Evolutionary conservation across 2,113 vertebrate species (phyloP).

Genomic region (Mola mola): DNA sequence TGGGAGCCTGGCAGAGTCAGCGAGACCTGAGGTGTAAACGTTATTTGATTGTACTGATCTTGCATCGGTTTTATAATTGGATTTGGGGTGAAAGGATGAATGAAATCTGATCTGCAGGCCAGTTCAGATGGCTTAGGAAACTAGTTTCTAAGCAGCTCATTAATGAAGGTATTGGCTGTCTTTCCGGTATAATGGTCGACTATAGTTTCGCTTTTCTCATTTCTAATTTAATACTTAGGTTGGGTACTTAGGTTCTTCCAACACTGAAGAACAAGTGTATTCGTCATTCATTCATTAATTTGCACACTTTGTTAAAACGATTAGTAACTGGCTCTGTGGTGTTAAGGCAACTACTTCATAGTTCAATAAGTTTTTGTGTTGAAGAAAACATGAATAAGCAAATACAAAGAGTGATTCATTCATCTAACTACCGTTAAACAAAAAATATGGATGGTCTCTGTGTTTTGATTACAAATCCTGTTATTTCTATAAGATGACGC

Average conservation of each 20-base stretch:
- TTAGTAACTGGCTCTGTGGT: slow-evolving; percentile 49
- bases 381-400: slow-evolving; percentile 21
- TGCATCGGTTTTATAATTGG: slow-evolving; percentile 47
- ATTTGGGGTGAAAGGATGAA: slow-evolving; percentile 26
- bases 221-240: slow-evolving; percentile 13
- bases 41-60: slow-evolving; percentile 73
- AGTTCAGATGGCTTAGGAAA: slow-evolving; percentile 29
- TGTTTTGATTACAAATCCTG: slow-evolving; percentile 23
- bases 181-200: slow-evolving; percentile 18
- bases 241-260: no score
- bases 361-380: slow-evolving; percentile 33
- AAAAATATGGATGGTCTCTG: slow-evolving; percentile 6
- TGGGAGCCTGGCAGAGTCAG: slow-evolving; percentile 52
- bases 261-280: not conserved
- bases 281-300: slow-evolving; percentile 20
- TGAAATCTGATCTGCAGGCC: slow-evolving; percentile 28
- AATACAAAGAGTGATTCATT: slow-evolving; percentile 25
- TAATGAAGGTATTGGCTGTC: slow-evolving; percentile 29
- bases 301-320: slow-evolving; percentile 23
- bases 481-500: slow-evolving; percentile 21
- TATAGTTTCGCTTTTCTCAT: slow-evolving; percentile 38
- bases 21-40: slow-evolving; percentile 77
- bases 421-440: slow-evolving; percentile 6
- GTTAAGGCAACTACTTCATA: slow-evolving; percentile 66
- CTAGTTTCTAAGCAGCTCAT: not conserved